Evolutionary conservation across 53 echinoderm and acorn worm genomes (phyloP).

Genomic region (Arbacia lixula): DNA sequence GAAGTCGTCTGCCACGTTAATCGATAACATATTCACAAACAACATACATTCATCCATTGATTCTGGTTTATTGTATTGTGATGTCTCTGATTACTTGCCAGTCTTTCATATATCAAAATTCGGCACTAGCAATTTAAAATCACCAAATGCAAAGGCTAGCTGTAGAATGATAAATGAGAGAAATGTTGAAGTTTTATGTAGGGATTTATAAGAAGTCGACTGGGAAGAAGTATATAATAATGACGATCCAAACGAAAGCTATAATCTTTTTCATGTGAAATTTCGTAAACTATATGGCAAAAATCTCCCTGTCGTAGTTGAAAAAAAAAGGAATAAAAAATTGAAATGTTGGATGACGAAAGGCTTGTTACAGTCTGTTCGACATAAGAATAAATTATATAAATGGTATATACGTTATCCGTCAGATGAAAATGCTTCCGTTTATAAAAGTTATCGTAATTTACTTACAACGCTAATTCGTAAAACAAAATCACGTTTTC

Average conservation of each 20-base stretch:
- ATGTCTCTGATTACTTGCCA: slow-evolving; percentile 9
- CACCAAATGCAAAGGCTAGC: background rate
- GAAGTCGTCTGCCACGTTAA: slow-evolving; percentile 18
- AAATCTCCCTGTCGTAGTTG: background rate
- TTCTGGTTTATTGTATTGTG: slow-evolving; percentile 15
- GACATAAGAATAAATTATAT: slow-evolving; percentile 13
- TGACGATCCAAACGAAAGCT: background rate
- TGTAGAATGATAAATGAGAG: background rate
- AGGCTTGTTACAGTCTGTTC: background rate
- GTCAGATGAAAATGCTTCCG: slow-evolving; percentile 1
- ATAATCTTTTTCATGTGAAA: background rate
- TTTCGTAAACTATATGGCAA: background rate
- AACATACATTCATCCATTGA: background rate
- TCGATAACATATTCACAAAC: background rate
- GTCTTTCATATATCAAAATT: slow-evolving; percentile 9
- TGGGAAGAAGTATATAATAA: background rate
- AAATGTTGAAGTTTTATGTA: slow-evolving; percentile 5
- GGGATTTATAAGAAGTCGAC: slow-evolving; percentile 4
- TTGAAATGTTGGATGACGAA: slow-evolving; percentile 22
- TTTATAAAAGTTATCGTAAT: slow-evolving; percentile 10
- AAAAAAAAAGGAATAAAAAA: background rate
- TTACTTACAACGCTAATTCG: background rate
- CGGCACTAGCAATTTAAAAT: background rate
- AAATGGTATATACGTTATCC: background rate
- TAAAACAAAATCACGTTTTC: slow-evolving; percentile 13